A percentile compares a stretch with the other conserved stretches of the same genome.
phyloP scores from a whole-genome alignment of 2,888 invertebrate species.

The Lycaena phlaeas region DNA sequence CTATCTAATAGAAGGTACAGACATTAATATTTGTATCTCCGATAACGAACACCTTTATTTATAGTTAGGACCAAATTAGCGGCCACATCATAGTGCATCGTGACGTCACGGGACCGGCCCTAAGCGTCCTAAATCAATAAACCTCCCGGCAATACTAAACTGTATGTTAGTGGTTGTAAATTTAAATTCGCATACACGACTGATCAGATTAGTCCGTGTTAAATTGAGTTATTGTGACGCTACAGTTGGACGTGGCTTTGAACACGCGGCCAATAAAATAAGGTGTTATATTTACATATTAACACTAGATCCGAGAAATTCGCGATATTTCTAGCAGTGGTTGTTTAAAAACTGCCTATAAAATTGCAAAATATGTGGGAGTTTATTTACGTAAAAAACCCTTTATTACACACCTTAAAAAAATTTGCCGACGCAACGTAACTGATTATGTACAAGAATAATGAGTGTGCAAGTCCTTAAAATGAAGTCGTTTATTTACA shows the following conservation, averaged over 20 bases:
- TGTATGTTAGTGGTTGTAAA: constrained; percentile 6
- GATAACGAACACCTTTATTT: neutral
- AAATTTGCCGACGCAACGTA: too few relatives aligned
- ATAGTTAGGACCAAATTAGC: constrained; percentile 1
- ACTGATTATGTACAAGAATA: too few relatives aligned
- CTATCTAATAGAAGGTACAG: too few relatives aligned
- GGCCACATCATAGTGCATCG: constrained; percentile 2
- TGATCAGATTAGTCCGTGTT: neutral
- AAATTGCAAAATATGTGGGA: too few relatives aligned
- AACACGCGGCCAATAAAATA: constrained; percentile 17
- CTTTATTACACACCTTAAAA: too few relatives aligned
- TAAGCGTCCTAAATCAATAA: neutral
- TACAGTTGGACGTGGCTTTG: constrained; percentile 16
- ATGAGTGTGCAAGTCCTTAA: too few relatives aligned
- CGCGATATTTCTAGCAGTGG: neutral
- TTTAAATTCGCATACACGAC: neutral
- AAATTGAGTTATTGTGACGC: constrained; percentile 13
- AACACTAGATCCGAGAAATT: neutral
- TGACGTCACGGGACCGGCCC: neutral
- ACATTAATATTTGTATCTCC: neutral
- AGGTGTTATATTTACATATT: constrained; percentile 5
- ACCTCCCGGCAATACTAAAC: neutral
- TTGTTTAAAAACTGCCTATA: too few relatives aligned
- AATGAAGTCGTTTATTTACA: too few relatives aligned
- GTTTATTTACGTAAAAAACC: too few relatives aligned